These are phyloP conservation scores for Petrocephalus schoutedeni DNA, from an alignment of 2,797 vertebrate genomes.

Conservation along the genomic window DNA sequence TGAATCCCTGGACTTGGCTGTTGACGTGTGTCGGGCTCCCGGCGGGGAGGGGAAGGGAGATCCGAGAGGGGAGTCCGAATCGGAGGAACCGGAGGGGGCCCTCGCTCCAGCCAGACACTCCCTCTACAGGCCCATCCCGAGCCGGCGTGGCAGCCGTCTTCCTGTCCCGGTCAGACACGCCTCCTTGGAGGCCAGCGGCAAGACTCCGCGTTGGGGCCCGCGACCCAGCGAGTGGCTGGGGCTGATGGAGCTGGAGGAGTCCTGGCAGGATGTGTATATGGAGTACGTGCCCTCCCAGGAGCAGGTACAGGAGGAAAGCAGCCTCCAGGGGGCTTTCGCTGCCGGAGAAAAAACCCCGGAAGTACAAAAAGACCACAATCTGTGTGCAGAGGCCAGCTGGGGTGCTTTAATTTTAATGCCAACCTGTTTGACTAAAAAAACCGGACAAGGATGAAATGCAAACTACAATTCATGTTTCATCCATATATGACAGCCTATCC, in stretches of 20 bases:
- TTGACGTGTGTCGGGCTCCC: constrained; percentile 49
- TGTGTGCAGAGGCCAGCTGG: background rate
- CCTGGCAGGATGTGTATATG: constrained; percentile 81
- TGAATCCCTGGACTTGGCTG: constrained; percentile 71
- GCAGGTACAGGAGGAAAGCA: constrained; percentile 55
- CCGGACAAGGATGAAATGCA: background rate
- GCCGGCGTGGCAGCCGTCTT: constrained; percentile 72
- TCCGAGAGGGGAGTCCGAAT: constrained; percentile 44
- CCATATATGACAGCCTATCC: background rate
- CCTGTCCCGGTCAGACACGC: constrained; percentile 72
- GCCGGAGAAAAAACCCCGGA: background rate
- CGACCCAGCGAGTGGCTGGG: constrained; percentile 64
- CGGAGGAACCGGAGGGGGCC: constrained; percentile 62
- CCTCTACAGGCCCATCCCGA: constrained; percentile 74
- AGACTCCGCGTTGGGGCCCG: constrained; percentile 40
- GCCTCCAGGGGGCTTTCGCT: background rate
- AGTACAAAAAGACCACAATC: background rate
- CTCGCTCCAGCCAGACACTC: constrained; percentile 68
- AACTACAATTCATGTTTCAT: background rate
- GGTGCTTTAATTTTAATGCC: background rate
- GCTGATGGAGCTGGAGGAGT: constrained; percentile 73
- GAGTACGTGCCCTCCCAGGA: constrained; percentile 74
- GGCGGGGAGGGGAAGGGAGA: constrained; percentile 55
- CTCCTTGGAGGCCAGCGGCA: constrained; percentile 37
- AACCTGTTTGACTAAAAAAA: background rate